These are phyloP conservation scores for Anguilla anguilla DNA, from an alignment of 2,797 vertebrate species.

Conservation along the genomic window DNA sequence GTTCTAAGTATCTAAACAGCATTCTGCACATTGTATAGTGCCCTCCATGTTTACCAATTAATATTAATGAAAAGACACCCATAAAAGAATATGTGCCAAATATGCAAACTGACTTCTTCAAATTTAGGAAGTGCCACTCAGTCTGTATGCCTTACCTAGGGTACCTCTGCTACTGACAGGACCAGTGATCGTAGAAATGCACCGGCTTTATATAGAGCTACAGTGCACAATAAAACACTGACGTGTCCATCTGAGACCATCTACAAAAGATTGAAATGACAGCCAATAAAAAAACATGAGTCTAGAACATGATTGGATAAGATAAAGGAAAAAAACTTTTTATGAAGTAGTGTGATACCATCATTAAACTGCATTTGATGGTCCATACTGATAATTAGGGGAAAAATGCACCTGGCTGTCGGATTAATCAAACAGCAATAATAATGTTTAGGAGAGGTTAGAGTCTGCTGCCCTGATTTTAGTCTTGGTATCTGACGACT, in stretches of 20 bases:
- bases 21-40: background rate
- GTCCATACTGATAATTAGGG: background rate
- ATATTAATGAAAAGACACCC: background rate
- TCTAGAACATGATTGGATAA: slow-evolving; percentile 25
- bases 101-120: background rate
- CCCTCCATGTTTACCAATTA: background rate
- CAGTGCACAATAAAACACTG: background rate
- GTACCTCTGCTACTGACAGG: slow-evolving; percentile 7
- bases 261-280: slow-evolving; percentile 7
- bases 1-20: background rate
- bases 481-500: background rate
- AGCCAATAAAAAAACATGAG: slow-evolving; percentile 15
- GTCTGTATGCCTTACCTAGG: slow-evolving; percentile 1
- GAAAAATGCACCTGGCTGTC: background rate
- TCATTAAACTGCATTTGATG: background rate
- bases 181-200: background rate
- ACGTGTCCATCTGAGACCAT: background rate
- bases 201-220: slow-evolving; percentile 30
- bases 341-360: background rate
- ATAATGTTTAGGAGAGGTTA: background rate
- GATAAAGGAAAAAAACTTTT: slow-evolving; percentile 1
- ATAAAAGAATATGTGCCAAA: background rate
- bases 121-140: background rate
- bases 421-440: background rate
- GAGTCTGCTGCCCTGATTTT: background rate